Base-by-base conservation (phyloP, 92 coral and sea anemone species). In the Phenganax marumi region DNA sequence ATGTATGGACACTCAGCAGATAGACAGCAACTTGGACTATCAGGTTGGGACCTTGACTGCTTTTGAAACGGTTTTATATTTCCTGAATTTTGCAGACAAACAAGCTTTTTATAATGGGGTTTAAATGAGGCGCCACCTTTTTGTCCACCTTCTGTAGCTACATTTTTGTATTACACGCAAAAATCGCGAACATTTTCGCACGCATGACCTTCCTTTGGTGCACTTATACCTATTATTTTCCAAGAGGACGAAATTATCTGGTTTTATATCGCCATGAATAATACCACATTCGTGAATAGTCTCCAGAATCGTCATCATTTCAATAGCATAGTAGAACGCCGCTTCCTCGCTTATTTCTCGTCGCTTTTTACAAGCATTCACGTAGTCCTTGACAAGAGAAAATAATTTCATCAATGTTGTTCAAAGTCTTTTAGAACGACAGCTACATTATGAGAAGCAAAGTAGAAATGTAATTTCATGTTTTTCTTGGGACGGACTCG, bases 261-360 rank as follows among this genome's bases (percentile, higher is more conserved):
- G 98, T 75, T 94, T 94, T 61, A 94, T 39, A 75, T 94, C 98
- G n/a, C 98, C 98, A 66, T 94, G 98, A 16, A 94, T 92, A 61
- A 94, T 77, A 68, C 85, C 92, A 85, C 94, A 90, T 57, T 82
- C 75, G 80, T 94, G 98, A 80, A 87, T 76, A 8, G 90, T 85
- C 64, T 88, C 87, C 3, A 94, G 83, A 71, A 94, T 90, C 82
- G 90, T 68, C 76, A 94, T 78, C 69, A 94, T 58, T 9, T 82
- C 86, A 62, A 92, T 80, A n/a, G 95, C 77, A 61, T 87, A 89
- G 19, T 81, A 81, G 6, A 87, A 64, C 13, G 87, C 84, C 17
- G 89, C 88, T 10, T 76, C 74, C 79, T 94, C 94, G 26, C 71
- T 87, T 46, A 89, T 84, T 46, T 53, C 56, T 53, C 47, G 78